These are phyloP conservation scores for Sebastes itinus DNA, from an alignment of 2,797 vertebrate species.

Conservation along the genomic window DNA sequence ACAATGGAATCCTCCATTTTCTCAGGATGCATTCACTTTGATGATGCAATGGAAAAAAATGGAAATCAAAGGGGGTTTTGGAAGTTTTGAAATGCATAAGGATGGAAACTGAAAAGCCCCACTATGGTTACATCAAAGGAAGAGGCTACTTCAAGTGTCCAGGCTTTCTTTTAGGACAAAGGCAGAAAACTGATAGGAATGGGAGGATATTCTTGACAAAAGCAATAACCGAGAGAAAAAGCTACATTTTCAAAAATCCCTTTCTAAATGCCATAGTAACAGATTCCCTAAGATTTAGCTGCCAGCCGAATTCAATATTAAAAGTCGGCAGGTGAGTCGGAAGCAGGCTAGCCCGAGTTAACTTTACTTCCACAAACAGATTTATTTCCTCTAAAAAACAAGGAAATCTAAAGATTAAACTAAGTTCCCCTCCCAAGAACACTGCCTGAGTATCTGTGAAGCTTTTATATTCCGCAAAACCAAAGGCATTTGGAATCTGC, in stretches of 20 bases:
- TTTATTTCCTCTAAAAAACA: slow-evolving; percentile 25
- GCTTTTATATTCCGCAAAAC: slow-evolving; percentile 51
- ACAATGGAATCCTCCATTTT: slow-evolving; percentile 25
- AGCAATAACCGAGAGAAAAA: not conserved
- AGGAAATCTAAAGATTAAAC: slow-evolving; percentile 53
- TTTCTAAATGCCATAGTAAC: not conserved
- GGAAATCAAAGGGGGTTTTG: slow-evolving; percentile 33
- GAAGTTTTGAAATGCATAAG: slow-evolving; percentile 37
- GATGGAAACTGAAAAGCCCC: slow-evolving; percentile 37
- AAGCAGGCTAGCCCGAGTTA: not conserved
- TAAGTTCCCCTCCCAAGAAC: slow-evolving; percentile 40
- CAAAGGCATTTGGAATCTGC: slow-evolving; percentile 67
- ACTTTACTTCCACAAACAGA: slow-evolving; percentile 30
- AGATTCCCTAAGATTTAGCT: not conserved
- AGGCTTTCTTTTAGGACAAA: slow-evolving; percentile 22
- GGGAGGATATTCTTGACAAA: slow-evolving; percentile 1
- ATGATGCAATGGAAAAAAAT: slow-evolving; percentile 30
- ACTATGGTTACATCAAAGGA: slow-evolving; percentile 52
- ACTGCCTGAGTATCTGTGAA: slow-evolving; percentile 47
- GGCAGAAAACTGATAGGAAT: not conserved
- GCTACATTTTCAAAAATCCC: not conserved
- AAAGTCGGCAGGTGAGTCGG: not conserved
- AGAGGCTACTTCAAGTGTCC: slow-evolving; percentile 17
- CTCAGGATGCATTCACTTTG: slow-evolving; percentile 45
- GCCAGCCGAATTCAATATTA: not conserved